phyloP scores from a whole-genome alignment of 2,797 vertebrate genomes.

The Danio choprae region DNA sequence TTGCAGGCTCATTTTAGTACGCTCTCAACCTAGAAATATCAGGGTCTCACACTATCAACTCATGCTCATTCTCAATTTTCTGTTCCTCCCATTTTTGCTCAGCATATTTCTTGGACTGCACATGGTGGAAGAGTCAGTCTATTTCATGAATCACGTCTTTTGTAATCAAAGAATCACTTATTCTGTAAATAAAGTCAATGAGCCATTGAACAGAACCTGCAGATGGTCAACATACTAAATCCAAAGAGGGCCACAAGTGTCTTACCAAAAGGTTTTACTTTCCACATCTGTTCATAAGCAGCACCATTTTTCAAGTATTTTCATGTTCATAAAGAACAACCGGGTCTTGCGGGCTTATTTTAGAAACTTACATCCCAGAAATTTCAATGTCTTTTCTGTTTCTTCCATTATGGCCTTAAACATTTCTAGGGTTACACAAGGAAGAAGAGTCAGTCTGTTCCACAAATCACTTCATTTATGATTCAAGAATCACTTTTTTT shows the following conservation, averaged over 20 bases:
- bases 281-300: background rate
- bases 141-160: slow-evolving; percentile 17
- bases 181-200: no score
- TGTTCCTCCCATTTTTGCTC: slow-evolving; percentile 23
- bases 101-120: background rate
- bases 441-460: background rate
- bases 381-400: background rate
- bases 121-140: background rate
- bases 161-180: background rate
- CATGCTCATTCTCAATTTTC: background rate
- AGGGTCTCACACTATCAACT: background rate
- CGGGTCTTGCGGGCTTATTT: no score
- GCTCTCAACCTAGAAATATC: no score
- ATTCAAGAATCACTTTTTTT: no score
- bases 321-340: no score
- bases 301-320: no score
- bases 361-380: no score
- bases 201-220: background rate
- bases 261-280: no score
- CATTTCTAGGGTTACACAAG: background rate
- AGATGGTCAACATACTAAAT: no score
- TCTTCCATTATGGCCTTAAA: slow-evolving; percentile 5
- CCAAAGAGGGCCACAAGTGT: slow-evolving; percentile 9
- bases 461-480: slow-evolving; percentile 12
- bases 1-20: no score